Conservation (phyloP, 2,113 vertebrate genomes). For the Fulica atra region DNA sequence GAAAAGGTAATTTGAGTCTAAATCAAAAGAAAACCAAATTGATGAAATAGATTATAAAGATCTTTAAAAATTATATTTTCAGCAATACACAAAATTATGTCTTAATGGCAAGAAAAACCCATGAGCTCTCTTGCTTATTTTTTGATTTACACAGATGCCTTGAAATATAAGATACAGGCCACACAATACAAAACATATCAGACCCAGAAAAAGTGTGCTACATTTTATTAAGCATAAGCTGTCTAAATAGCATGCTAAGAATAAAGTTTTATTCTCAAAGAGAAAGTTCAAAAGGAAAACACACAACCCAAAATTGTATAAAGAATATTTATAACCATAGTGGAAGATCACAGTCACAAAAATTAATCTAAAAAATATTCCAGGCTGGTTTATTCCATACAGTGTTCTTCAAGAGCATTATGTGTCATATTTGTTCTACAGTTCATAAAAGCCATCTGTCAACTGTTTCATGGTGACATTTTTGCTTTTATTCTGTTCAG, state of each 20-base stretch:
- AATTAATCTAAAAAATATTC: conserved; percentile 39
- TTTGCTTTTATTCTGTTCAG: neutral
- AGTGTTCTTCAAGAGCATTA: neutral
- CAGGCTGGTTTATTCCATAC: neutral
- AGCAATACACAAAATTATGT: neutral
- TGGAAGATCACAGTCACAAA: conserved; percentile 5
- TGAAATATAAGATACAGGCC: neutral
- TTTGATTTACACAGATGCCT: neutral
- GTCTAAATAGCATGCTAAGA: neutral
- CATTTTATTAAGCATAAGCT: neutral
- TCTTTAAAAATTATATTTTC: neutral
- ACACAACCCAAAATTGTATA: neutral
- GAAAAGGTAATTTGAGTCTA: neutral
- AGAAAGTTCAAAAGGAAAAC: conserved; percentile 14
- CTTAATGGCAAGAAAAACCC: neutral
- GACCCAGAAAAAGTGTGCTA: neutral
- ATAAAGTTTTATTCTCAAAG: conserved; percentile 2
- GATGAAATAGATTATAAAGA: neutral
- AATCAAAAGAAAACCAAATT: neutral
- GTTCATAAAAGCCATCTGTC: conserved; percentile 4
- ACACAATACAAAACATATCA: neutral
- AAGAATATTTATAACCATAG: neutral
- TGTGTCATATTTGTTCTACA: neutral
- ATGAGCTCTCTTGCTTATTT: neutral
- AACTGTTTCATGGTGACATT: neutral